Conservation (phyloP, 2,888 invertebrate genomes). For the Eledone cirrhosa region DNA sequence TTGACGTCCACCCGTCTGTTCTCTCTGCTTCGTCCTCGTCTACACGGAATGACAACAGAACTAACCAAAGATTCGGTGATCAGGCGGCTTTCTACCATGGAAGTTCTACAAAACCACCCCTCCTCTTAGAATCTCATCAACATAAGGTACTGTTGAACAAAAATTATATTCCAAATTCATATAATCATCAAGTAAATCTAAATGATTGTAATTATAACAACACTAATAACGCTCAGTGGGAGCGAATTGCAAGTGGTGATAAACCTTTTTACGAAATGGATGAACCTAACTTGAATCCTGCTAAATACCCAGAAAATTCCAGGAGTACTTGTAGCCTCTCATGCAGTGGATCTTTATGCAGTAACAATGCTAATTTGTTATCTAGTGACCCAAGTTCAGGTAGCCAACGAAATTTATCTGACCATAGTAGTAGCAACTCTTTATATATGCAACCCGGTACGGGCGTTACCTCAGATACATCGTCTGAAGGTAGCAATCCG, state of each 20-base stretch:
- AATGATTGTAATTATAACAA: conserved; percentile 13
- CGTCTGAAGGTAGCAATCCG: conserved; percentile 44
- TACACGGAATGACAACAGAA: too few relatives aligned
- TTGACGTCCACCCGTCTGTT: not conserved
- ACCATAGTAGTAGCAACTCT: conserved; percentile 16
- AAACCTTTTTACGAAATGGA: not conserved
- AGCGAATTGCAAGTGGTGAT: not conserved
- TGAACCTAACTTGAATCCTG: conserved; percentile 44
- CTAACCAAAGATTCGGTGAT: too few relatives aligned
- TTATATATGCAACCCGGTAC: conserved; percentile 23
- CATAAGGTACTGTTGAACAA: not conserved
- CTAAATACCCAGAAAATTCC: conserved; percentile 48
- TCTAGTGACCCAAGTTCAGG: not conserved
- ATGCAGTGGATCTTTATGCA: conserved; percentile 22
- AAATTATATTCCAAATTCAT: not conserved
- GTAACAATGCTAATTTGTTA: conserved; percentile 4
- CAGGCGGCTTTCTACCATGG: not conserved
- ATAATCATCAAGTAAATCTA: not conserved
- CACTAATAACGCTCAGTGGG: not conserved
- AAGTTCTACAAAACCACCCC: not conserved
- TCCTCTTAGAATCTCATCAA: conserved; percentile 5
- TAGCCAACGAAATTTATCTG: conserved; percentile 8
- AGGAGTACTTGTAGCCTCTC: conserved; percentile 17
- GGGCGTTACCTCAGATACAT: conserved; percentile 45
- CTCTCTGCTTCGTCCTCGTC: not conserved